Conservation (phyloP, 2,888 invertebrate species). For the Gasteruption jaculator region DNA sequence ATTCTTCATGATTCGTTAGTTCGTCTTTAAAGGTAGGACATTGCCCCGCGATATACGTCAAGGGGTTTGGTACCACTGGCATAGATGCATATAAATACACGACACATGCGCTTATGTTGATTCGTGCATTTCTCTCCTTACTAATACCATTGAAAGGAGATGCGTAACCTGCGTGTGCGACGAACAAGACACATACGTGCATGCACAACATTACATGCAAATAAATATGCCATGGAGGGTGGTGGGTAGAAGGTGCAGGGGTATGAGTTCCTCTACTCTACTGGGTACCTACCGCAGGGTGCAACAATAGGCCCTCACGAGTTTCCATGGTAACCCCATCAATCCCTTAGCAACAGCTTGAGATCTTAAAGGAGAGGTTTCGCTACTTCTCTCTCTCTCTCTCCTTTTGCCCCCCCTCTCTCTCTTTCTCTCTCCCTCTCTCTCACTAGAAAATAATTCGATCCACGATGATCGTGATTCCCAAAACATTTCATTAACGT, state of each 20-base stretch:
- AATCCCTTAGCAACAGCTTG: conserved; percentile 52
- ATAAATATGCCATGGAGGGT: conserved; percentile 46
- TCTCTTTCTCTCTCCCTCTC: neutral
- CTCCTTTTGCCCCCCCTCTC: neutral
- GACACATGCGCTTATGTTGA: conserved; percentile 16
- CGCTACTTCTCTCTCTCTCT: neutral
- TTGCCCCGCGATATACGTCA: conserved; percentile 40
- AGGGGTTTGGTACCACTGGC: conserved; percentile 50
- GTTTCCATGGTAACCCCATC: conserved; percentile 50
- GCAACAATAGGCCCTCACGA: conserved; percentile 49
- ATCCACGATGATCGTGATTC: too few species aligned
- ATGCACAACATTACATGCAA: conserved; percentile 41
- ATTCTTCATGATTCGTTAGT: too few species aligned
- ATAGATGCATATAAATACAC: conserved; percentile 45
- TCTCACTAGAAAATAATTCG: too few species aligned
- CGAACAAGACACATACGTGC: conserved; percentile 31
- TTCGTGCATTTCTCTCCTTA: conserved; percentile 20
- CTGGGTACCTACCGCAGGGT: conserved; percentile 36
- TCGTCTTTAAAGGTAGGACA: conserved; percentile 48
- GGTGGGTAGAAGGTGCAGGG: conserved; percentile 3
- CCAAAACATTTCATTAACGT: too few species aligned
- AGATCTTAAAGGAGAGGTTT: conserved; percentile 49
- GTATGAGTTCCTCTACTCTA: conserved; percentile 21
- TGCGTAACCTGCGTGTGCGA: conserved; percentile 28
- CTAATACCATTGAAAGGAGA: conserved; percentile 20